Percentiles rank a stretch among this genome's conserved stretches.
Evolutionary conservation across 1,140 invertebrate genomes (phyloP).

Genomic region (Drosophila cardini): DNA sequence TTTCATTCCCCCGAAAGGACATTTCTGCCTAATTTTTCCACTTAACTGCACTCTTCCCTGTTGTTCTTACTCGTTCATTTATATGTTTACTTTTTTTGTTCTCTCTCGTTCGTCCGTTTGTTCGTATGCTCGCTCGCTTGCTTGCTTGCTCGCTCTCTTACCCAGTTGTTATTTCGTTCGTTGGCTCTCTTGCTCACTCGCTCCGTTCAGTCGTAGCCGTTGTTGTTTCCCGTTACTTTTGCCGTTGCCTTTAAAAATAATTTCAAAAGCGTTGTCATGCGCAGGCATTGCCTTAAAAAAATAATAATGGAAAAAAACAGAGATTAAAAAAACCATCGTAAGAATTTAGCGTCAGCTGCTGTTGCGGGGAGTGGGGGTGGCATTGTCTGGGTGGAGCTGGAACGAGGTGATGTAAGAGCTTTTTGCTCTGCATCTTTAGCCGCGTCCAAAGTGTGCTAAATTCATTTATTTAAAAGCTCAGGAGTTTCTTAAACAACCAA

Average conservation of each 20-base stretch:
- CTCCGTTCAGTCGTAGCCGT: slow-evolving; percentile 10
- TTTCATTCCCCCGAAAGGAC: slow-evolving; percentile 60
- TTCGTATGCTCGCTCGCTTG: no score
- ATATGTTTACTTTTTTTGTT: slow-evolving; percentile 54
- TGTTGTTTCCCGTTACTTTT: slow-evolving; percentile 10
- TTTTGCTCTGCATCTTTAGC: no score
- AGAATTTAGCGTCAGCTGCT: slow-evolving; percentile 32
- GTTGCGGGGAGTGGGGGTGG: slow-evolving; percentile 2
- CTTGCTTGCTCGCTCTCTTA: no score
- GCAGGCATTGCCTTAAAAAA: slow-evolving; percentile 60
- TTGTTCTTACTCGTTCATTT: slow-evolving; percentile 71
- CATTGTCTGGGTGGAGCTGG: neutral
- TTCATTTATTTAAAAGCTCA: no score
- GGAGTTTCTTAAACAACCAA: no score
- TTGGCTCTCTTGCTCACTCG: neutral
- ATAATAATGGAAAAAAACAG: slow-evolving; percentile 56
- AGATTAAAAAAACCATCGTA: slow-evolving; percentile 9
- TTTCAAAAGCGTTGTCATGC: slow-evolving; percentile 74
- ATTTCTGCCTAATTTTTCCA: slow-evolving; percentile 82
- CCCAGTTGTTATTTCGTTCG: slow-evolving; percentile 4
- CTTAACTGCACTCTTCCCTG: slow-evolving; percentile 71
- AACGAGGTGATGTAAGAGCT: no score
- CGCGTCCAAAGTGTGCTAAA: no score
- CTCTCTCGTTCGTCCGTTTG: neutral
- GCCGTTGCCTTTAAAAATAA: slow-evolving; percentile 60